These are phyloP conservation scores for Saccostrea echinata DNA, from an alignment of 1,140 invertebrate species.

Conservation along the genomic window DNA sequence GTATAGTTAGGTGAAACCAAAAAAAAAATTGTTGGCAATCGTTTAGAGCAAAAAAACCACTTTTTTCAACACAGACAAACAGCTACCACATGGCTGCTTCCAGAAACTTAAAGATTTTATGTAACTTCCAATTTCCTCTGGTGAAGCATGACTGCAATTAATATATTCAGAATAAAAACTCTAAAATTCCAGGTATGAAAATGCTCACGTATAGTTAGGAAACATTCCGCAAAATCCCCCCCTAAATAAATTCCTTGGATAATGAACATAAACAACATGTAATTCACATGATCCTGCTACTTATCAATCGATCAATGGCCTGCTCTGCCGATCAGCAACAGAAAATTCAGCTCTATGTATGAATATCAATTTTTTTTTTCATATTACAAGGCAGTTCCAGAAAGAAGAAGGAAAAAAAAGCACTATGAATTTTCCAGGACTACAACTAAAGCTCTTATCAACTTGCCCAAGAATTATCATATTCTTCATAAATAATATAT, in stretches of 20 bases:
- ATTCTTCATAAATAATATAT: conserved; percentile 26
- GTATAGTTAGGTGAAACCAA: not conserved
- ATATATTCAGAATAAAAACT: conserved; percentile 19
- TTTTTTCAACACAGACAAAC: conserved; percentile 23
- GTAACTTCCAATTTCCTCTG: conserved; percentile 36
- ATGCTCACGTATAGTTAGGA: not conserved
- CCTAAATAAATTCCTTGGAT: not conserved
- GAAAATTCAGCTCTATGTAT: not conserved
- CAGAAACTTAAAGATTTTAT: conserved; percentile 19
- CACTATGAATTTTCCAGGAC: not conserved
- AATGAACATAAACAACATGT: conserved; percentile 22
- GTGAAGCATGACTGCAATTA: conserved; percentile 30
- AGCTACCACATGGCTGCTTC: conserved; percentile 21
- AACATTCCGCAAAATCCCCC: conserved; percentile 1
- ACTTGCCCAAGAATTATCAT: conserved; percentile 8
- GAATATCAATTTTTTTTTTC: conserved; percentile 9
- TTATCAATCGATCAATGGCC: conserved; percentile 32
- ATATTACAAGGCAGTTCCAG: not conserved
- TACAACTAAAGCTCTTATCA: not conserved
- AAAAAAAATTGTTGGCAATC: conserved; percentile 19
- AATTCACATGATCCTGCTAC: not conserved
- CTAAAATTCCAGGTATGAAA: conserved; percentile 6
- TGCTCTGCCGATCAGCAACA: not conserved
- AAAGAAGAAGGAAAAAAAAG: not conserved
- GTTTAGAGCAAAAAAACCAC: conserved; percentile 8